Evolutionary conservation across 2,888 invertebrate species (phyloP).

Genomic region (Cephus pulcher): DNA sequence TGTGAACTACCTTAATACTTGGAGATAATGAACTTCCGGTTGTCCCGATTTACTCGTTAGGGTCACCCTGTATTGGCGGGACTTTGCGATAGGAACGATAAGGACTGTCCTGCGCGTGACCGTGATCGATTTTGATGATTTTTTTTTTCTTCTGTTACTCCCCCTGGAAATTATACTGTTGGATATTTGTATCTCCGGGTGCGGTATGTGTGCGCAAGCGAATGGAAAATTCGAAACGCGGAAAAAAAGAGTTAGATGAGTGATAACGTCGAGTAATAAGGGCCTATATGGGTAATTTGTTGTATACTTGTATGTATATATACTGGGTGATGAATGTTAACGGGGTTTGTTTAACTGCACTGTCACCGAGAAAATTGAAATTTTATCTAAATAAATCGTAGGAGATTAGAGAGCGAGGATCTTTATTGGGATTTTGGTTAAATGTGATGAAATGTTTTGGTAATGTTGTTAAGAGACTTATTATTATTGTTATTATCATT

Average conservation of each 20-base stretch:
- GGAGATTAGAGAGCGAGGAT: background rate
- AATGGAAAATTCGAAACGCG: background rate
- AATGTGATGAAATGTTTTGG: too few relatives aligned
- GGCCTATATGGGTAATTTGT: background rate
- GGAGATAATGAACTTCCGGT: background rate
- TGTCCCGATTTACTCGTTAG: background rate
- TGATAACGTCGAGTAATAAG: background rate
- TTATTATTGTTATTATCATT: background rate
- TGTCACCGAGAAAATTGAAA: background rate
- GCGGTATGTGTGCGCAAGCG: background rate
- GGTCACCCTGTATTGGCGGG: background rate
- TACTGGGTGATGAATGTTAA: background rate
- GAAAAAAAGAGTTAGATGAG: background rate
- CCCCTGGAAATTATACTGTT: background rate
- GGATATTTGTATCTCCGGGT: background rate
- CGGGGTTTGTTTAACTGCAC: background rate
- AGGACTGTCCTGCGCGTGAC: background rate
- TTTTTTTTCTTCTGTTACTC: background rate
- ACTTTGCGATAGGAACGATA: too few relatives aligned
- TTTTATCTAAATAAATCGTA: background rate
- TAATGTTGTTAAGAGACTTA: background rate
- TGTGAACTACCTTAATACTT: background rate
- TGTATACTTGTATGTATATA: background rate
- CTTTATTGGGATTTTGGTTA: background rate
- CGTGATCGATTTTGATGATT: background rate